phyloP scores from a whole-genome alignment of 2,888 invertebrate species.

The Sphecodes monilicornis region DNA sequence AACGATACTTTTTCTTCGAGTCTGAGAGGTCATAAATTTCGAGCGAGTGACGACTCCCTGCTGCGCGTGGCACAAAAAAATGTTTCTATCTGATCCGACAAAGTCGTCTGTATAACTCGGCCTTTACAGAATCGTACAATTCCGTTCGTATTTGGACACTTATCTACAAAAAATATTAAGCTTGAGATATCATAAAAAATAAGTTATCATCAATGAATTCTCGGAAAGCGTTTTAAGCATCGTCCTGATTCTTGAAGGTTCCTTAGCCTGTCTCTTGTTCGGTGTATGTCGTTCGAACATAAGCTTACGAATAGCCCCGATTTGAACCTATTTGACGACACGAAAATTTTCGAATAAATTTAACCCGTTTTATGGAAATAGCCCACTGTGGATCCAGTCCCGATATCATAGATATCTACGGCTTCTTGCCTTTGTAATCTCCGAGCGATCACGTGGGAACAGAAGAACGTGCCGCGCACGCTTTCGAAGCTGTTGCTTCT shows the following conservation, averaged over 20 bases:
- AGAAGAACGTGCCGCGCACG: constrained; percentile 3
- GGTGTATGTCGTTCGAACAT: background rate
- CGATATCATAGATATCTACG: background rate
- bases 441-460: constrained; percentile 43
- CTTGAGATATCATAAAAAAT: background rate
- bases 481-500: constrained; percentile 39
- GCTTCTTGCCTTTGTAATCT: background rate
- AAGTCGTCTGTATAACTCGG: too few relatives aligned
- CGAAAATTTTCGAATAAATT: background rate
- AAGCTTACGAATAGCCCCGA: background rate
- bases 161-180: too few relatives aligned
- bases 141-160: too few relatives aligned
- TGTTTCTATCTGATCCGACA: too few relatives aligned
- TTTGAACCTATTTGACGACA: background rate
- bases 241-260: background rate
- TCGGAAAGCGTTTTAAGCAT: background rate
- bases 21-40: too few relatives aligned
- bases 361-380: background rate
- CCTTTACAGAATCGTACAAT: too few relatives aligned
- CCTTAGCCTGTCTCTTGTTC: too few relatives aligned
- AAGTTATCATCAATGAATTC: background rate
- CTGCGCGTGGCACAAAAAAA: too few relatives aligned
- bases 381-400: background rate
- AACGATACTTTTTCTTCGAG: too few relatives aligned
- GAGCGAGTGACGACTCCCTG: too few relatives aligned